Evolutionary conservation across 2,888 invertebrate species (phyloP), one percentile per base, ranked within the genome.

Genomic region (Laothoe populi): DNA sequence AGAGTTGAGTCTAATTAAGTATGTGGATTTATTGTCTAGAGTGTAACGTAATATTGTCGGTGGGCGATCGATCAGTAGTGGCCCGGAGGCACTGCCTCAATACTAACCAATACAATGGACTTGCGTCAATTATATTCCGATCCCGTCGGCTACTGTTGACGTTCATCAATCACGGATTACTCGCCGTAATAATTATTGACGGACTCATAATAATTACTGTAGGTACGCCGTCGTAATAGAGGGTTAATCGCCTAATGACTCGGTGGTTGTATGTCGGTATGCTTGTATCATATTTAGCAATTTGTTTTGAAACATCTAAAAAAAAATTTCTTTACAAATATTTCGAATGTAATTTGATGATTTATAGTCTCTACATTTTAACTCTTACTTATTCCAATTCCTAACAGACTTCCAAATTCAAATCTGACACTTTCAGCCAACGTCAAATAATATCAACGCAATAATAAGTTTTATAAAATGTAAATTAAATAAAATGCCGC

Each of bases 131-230:
- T 88, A 87, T 78, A 75, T 70, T 72, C 69, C 71, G 83, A 75
- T 78, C 76, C 73, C 72, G 53, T 53, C 53, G 69, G 81, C 90
- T 90, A 86, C 91, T 82, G 90, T 87, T 79, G 79, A 75, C 81
- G 72, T 78, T 80, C 86, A 90, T 90, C 88, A 89, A 90, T 91
- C 90, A 85, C 68, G 79, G 82, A 86, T 88, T 87, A 88, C 79
- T 78, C 78, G 69, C 70, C 70, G 78, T 86, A 86, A 87, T 90
- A 84, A 88, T 87, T 87, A 91, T 86, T 88, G 89, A 90, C 89
- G 83, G 83, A 74, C 71, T 53, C 53, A 53, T 53, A 53, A 73
- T 79, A 81, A 82, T 82, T 81, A 82, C 77, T 69, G 77, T n/a
- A n/a, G n/a, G n/a, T 65, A 68, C 70, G 71, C 66, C 70, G 79